Percentiles rank a stretch among this genome's conserved stretches.
phyloP scores from a whole-genome alignment of 2,797 vertebrate genomes.

The Manis javanica region DNA sequence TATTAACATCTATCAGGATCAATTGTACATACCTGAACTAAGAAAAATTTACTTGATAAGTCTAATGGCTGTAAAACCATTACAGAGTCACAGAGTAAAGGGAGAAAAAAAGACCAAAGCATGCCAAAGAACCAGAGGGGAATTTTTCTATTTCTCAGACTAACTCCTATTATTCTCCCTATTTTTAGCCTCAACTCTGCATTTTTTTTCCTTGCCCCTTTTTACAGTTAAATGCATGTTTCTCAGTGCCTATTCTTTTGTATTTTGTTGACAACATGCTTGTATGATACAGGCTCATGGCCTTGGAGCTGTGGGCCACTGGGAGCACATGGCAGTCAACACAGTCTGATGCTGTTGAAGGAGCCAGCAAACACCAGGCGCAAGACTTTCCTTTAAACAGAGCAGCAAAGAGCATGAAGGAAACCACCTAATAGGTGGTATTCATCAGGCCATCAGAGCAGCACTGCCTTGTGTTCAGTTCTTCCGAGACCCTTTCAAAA shows the following conservation, averaged over 20 bases:
- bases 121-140: neutral
- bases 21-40: constrained; percentile 87
- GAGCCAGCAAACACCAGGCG: neutral
- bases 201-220: neutral
- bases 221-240: neutral
- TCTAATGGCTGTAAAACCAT: constrained; percentile 87
- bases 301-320: neutral
- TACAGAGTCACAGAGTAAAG: constrained; percentile 83
- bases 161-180: neutral
- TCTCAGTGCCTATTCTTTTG: neutral
- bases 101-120: neutral
- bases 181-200: constrained; percentile 37
- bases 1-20: constrained; percentile 87
- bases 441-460: neutral
- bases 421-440: neutral
- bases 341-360: neutral
- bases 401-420: neutral
- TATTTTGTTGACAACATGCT: neutral
- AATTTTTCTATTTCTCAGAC: neutral
- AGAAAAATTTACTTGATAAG: constrained; percentile 88
- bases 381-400: neutral
- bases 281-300: too few species aligned
- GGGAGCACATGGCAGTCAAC: neutral
- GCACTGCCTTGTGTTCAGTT: neutral
- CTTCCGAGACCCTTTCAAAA: neutral